These are phyloP conservation scores for Proteles cristata DNA, from an alignment of 2,113 vertebrate species.

Conservation along the genomic window DNA sequence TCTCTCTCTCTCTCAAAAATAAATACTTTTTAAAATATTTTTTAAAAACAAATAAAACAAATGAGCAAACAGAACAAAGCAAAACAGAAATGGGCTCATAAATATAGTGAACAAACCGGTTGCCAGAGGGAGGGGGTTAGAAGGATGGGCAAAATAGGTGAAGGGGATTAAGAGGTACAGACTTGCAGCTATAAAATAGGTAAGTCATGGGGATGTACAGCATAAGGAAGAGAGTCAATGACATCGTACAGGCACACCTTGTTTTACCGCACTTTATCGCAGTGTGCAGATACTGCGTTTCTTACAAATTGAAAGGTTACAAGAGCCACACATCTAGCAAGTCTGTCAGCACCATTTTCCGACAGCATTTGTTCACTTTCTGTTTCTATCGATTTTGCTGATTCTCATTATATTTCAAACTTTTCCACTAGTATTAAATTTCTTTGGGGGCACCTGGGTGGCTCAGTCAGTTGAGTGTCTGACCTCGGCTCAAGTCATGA, in stretches of 20 bases:
- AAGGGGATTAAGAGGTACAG: background rate
- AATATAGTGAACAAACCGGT: background rate
- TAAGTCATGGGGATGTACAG: background rate
- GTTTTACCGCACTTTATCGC: background rate
- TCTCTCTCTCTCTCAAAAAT: no score
- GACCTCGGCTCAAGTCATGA: no score
- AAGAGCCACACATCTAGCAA: no score
- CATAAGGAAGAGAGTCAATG: background rate
- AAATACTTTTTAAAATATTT: no score
- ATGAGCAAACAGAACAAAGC: background rate
- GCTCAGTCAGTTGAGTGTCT: no score
- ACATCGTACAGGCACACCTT: background rate
- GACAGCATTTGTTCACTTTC: no score
- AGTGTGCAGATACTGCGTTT: background rate
- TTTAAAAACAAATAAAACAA: background rate
- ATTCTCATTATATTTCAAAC: no score
- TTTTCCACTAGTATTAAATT: no score
- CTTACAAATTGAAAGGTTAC: background rate
- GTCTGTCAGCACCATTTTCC: no score
- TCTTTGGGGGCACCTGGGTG: no score
- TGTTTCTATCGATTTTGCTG: no score
- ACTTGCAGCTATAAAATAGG: background rate
- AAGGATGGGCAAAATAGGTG: background rate
- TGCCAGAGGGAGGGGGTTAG: background rate
- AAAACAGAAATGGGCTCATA: background rate